Percentiles rank a stretch among this genome's conserved stretches.
phyloP scores from a whole-genome alignment of 2,797 vertebrate species.

The Hipposideros larvatus region DNA sequence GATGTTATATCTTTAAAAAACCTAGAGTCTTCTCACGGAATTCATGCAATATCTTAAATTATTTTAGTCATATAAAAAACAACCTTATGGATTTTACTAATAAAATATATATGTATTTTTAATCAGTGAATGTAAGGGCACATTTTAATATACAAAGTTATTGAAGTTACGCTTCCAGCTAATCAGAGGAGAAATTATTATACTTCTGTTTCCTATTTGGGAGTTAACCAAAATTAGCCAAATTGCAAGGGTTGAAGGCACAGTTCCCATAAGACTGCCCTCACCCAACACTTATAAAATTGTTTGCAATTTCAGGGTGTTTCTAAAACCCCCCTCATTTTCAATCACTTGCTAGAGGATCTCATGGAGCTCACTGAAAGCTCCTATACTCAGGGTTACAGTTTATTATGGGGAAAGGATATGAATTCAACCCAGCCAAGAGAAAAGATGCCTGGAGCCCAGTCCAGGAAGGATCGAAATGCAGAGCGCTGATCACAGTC shows the following conservation, averaged over 20 bases:
- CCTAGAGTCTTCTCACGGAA: background rate
- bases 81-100: background rate
- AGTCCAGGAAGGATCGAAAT: background rate
- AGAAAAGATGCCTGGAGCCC: background rate
- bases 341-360: background rate
- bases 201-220: background rate
- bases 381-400: background rate
- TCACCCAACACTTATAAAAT: background rate
- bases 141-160: background rate
- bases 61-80: background rate
- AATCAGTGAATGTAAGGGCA: background rate
- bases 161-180: background rate
- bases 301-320: background rate
- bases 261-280: background rate
- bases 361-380: background rate
- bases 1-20: background rate
- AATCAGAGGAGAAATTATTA: background rate
- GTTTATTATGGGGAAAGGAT: background rate
- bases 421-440: background rate
- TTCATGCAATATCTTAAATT: background rate
- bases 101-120: background rate
- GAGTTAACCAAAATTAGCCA: background rate
- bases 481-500: background rate
- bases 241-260: background rate
- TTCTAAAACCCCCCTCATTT: background rate